Evolutionary conservation across 2,797 vertebrate genomes (phyloP).

Genomic region (Clarias pachynema): DNA sequence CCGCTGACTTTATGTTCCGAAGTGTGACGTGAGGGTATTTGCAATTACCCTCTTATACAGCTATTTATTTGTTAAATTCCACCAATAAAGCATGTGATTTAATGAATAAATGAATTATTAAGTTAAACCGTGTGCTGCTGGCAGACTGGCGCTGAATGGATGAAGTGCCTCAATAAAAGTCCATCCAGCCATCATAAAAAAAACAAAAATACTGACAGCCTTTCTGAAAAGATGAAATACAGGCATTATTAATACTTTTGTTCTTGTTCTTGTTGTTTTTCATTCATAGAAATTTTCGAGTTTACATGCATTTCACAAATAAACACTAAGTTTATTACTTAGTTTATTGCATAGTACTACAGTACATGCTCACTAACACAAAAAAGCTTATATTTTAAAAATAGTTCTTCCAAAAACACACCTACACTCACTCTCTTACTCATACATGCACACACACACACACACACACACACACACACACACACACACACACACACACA

Average conservation of each 20-base stretch:
- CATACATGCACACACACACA: not conserved
- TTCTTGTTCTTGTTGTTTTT: not conserved
- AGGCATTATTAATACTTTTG: not conserved
- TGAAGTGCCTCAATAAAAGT: not conserved
- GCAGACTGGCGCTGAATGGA: not conserved
- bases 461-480: not conserved
- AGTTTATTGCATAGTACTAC: not conserved
- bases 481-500: not conserved
- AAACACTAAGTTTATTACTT: no score
- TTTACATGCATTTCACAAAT: not conserved
- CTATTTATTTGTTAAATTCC: not conserved
- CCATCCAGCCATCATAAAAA: not conserved
- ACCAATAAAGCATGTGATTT: not conserved
- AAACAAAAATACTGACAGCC: not conserved
- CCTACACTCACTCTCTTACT: not conserved
- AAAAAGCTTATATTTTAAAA: not conserved
- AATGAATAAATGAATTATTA: not conserved
- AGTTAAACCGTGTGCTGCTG: not conserved
- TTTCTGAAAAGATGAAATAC: not conserved
- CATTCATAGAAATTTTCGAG: not conserved
- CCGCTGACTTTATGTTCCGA: not conserved
- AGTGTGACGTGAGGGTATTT: not conserved
- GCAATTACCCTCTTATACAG: not conserved
- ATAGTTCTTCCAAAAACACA: not conserved
- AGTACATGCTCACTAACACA: not conserved